Base-by-base conservation (phyloP, 2,888 invertebrate species). In the Drosophila kuntzei region DNA sequence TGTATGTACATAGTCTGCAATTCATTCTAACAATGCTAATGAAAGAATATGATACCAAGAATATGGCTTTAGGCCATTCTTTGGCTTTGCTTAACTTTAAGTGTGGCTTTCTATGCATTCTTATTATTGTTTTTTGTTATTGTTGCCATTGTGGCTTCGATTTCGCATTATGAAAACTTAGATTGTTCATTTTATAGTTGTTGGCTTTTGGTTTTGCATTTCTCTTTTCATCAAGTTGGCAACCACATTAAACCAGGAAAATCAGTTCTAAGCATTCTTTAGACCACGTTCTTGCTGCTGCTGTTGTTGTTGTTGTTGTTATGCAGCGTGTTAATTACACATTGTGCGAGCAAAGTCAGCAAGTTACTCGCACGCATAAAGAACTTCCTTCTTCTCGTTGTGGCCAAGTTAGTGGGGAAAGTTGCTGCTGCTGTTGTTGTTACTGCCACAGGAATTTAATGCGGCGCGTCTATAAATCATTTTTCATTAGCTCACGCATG, bases 401-500 rank as follows among this genome's bases (percentile, higher is more conserved):
- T 25, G 29, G 57, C 53, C 63, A 64, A 71, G 59, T 67, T 64
- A 47, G 62, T 51, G 59, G 54, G 27, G 22, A 25, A 55, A 55
- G 29, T 36, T 44, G 41, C 20, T 58, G 65, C 65, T 6, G 25
- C 69, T 32, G 32, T 12, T 32, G 60, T 62, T 71, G 29, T n/a
- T 37, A 46, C 47, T 47, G 32, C 44, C 54, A 49, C 37, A 69
- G 61, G 71, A 63, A 75, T 82, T 59, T 55, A 54, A 34, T 71
- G 71, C 66, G 58, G 46, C 64, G 61, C 61, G 61, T 32, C 61
- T 51, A 88, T 88, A 88, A 85, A 88, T 88, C 87, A 88, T 76
- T 63, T 80, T 82, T 86, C 78, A 86, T 88, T 83, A 78, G 68
- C 69, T 73, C 74, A 76, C 78, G 76, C 75, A 79, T 82, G 80